phyloP scores from a whole-genome alignment of 92 coral and sea anemone species.

The Actinernus sp. region DNA sequence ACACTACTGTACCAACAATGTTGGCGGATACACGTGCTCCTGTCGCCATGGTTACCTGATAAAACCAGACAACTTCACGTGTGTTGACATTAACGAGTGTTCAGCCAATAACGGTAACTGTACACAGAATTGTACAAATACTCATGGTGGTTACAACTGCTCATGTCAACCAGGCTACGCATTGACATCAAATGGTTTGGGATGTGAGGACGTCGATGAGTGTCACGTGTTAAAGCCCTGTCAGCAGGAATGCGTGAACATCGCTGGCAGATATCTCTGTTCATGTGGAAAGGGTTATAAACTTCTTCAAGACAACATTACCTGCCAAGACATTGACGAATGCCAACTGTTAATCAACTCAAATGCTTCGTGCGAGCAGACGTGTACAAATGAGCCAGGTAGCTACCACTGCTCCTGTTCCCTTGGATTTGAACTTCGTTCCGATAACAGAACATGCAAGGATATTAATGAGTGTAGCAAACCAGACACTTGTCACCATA shows the following conservation, averaged over 20 bases:
- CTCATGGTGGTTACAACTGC: conserved; percentile 52
- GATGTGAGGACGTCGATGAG: conserved; percentile 63
- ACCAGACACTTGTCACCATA: conserved; percentile 36
- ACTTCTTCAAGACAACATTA: conserved; percentile 13
- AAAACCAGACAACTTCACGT: conserved; percentile 42
- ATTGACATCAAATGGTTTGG: conserved; percentile 23
- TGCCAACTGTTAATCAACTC: conserved; percentile 12
- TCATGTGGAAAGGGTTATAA: conserved; percentile 44
- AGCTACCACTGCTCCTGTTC: conserved; percentile 25
- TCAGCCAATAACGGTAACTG: conserved; percentile 27
- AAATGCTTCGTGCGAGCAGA: conserved; percentile 16
- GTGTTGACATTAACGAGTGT: conserved; percentile 63
- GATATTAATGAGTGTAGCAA: conserved; percentile 55
- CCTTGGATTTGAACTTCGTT: conserved; percentile 1
- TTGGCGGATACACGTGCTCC: conserved; percentile 63
- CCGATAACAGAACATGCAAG: conserved; percentile 45
- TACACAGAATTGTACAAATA: conserved; percentile 42
- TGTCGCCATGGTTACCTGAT: conserved; percentile 65
- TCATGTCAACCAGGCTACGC: conserved; percentile 58
- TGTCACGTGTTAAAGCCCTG: conserved; percentile 42
- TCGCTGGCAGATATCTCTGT: conserved; percentile 45
- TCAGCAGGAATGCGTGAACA: conserved; percentile 54
- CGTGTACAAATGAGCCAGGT: conserved; percentile 25
- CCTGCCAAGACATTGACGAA: conserved; percentile 28
- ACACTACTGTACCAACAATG: conserved; percentile 45